phyloP scores from a whole-genome alignment of 2,888 invertebrate genomes.

The Tetrapedia diversipes region DNA sequence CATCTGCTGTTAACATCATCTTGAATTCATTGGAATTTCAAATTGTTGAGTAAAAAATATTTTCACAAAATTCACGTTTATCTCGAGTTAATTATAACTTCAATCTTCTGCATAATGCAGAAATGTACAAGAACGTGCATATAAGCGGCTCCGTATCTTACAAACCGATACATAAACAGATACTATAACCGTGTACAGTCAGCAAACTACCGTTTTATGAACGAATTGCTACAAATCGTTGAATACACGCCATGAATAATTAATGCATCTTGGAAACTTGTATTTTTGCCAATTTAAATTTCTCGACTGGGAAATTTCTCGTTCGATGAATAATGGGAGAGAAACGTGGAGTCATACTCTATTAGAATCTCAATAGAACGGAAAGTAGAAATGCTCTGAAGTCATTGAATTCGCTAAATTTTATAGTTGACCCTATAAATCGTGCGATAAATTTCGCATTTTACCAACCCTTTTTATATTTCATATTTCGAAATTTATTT shows the following conservation, averaged over 20 bases:
- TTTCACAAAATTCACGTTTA: no score
- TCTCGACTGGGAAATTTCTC: constrained; percentile 2
- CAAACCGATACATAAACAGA: constrained; percentile 1
- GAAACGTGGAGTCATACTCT: constrained; percentile 16
- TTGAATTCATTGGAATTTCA: no score
- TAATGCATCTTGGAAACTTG: constrained; percentile 18
- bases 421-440: constrained; percentile 14
- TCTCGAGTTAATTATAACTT: background rate
- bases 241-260: constrained; percentile 8
- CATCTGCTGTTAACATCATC: no score
- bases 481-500: background rate
- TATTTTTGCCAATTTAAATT: constrained; percentile 4
- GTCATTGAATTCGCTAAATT: background rate
- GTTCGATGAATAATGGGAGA: constrained; percentile 15
- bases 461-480: no score
- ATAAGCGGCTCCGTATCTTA: background rate
- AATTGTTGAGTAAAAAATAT: no score
- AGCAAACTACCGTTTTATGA: background rate
- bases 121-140: background rate
- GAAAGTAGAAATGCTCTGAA: constrained; percentile 16
- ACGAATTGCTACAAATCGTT: background rate
- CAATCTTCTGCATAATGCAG: no score
- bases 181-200: constrained; percentile 4
- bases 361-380: constrained; percentile 27
- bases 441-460: constrained; percentile 10